Evolutionary conservation across 2,113 vertebrate species (phyloP).

Genomic region (Mus pahari): DNA sequence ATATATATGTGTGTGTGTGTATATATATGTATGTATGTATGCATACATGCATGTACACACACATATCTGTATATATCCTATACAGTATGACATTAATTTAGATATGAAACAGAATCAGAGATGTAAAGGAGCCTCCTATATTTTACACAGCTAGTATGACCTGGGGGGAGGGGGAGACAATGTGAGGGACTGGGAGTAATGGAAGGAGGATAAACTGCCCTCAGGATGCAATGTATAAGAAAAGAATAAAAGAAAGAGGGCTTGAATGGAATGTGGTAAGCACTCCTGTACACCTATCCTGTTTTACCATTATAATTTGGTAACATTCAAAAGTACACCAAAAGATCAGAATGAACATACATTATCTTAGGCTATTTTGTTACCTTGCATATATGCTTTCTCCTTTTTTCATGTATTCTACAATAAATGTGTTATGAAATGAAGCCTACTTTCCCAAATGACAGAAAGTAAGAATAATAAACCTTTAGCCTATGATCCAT

Average conservation of each 20-base stretch:
- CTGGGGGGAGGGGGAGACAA: background rate
- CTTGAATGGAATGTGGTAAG: constrained; percentile 13
- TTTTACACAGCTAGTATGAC: background rate
- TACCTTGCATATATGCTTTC: background rate
- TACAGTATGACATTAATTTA: background rate
- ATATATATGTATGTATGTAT: background rate
- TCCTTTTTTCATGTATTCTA: background rate
- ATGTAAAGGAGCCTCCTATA: constrained; percentile 36
- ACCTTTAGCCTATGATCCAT: background rate
- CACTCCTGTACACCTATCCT: background rate
- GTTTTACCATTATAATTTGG: background rate
- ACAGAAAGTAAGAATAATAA: background rate
- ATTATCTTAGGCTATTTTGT: background rate
- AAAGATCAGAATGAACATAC: background rate
- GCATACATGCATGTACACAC: background rate
- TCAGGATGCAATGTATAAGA: background rate
- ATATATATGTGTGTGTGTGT: too few relatives aligned
- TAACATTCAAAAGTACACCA: background rate
- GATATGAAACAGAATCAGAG: constrained; percentile 32
- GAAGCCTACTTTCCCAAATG: background rate
- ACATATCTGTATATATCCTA: background rate
- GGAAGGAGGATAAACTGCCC: background rate
- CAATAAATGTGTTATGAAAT: background rate
- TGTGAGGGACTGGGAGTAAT: background rate
- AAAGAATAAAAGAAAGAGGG: background rate